Conservation (phyloP, 2,113 vertebrate genomes). For the Passer montanus region DNA sequence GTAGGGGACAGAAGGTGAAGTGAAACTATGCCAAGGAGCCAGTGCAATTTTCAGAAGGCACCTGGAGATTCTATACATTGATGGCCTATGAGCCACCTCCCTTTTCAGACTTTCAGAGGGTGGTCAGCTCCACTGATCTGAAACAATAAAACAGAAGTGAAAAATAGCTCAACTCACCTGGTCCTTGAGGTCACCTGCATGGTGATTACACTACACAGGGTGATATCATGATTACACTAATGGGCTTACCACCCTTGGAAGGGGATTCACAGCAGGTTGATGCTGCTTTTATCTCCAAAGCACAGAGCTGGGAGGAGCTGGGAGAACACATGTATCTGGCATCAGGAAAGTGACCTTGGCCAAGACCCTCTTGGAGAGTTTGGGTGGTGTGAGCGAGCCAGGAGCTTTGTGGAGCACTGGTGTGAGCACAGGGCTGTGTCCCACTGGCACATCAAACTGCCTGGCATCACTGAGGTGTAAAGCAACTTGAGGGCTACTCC, state of each 20-base stretch:
- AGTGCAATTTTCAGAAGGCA: background rate
- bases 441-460: accelerated
- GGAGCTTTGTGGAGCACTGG: background rate
- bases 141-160: background rate
- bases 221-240: background rate
- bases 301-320: background rate
- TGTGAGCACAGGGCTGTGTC: background rate
- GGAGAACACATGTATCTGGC: background rate
- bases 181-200: background rate
- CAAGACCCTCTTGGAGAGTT: background rate
- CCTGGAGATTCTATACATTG: background rate
- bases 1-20: background rate
- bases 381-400: accelerated
- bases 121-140: background rate
- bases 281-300: background rate
- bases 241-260: background rate
- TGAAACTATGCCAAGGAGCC: background rate
- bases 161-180: background rate
- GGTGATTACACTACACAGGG: background rate
- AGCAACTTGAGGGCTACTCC: background rate
- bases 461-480: background rate
- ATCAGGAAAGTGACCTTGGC: background rate
- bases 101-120: background rate
- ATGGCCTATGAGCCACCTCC: accelerated
- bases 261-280: background rate